These are phyloP conservation scores for Perodicticus potto DNA, from an alignment of 2,797 vertebrate species.

Conservation along the genomic window DNA sequence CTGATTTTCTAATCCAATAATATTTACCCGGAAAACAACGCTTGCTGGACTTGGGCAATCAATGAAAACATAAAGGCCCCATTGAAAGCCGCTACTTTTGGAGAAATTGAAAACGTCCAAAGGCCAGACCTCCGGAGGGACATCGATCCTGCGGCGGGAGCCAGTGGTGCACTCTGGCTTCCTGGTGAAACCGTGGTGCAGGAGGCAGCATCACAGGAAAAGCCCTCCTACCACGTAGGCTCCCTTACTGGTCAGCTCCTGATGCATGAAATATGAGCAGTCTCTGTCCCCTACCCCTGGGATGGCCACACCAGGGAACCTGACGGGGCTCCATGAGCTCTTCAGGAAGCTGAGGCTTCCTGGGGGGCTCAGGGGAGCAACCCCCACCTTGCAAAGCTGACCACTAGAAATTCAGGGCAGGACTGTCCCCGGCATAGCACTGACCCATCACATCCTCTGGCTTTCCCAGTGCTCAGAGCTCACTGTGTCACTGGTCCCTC, in stretches of 20 bases:
- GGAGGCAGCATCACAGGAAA: rapidly evolving
- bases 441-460: background rate
- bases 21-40: conserved; percentile 44
- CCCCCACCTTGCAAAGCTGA: background rate
- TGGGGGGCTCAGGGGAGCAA: background rate
- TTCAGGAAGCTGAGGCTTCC: background rate
- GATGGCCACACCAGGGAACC: background rate
- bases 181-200: rapidly evolving
- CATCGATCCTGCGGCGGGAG: rapidly evolving
- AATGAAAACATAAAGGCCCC: background rate
- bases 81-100: background rate
- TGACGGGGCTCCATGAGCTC: background rate
- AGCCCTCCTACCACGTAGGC: rapidly evolving
- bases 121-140: conserved; percentile 37
- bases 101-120: conserved; percentile 63
- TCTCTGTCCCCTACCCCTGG: rapidly evolving
- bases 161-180: rapidly evolving
- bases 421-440: rapidly evolving
- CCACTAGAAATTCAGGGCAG: background rate
- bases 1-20: conserved; percentile 37
- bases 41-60: background rate
- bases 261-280: rapidly evolving
- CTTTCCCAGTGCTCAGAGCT: background rate
- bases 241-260: rapidly evolving
- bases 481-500: rapidly evolving